Evolutionary conservation across 2,888 invertebrate species (phyloP).

Genomic region (Boloria selene): DNA sequence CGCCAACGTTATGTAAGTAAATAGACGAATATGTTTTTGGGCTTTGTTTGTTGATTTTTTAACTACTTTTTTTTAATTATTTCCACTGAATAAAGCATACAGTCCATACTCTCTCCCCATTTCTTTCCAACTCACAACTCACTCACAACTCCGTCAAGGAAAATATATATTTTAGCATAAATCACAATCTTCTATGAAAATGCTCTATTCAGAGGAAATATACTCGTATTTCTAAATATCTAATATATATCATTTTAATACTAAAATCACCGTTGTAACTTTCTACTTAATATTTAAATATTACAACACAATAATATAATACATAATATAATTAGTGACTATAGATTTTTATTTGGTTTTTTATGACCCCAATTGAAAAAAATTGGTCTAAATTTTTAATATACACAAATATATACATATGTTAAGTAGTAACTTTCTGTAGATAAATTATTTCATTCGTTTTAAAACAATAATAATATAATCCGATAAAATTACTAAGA

Average conservation of each 20-base stretch:
- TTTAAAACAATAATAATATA: background rate
- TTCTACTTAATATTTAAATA: conserved; percentile 8
- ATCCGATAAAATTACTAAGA: conserved; percentile 2
- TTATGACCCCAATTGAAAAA: conserved; percentile 36
- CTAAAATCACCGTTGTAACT: conserved; percentile 6
- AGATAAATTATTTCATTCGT: background rate
- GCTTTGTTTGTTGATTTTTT: conserved; percentile 6
- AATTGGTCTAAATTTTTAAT: background rate
- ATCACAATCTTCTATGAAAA: conserved; percentile 26
- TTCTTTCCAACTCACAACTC: background rate
- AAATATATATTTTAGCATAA: conserved; percentile 11
- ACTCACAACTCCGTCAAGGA: background rate
- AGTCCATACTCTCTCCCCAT: conserved; percentile 35
- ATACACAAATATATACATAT: background rate
- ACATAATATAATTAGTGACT: background rate
- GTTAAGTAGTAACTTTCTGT: too few relatives aligned
- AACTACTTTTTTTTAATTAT: conserved; percentile 16
- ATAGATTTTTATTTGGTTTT: background rate
- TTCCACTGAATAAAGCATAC: conserved; percentile 32
- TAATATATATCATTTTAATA: conserved; percentile 4
- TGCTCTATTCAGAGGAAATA: conserved; percentile 33
- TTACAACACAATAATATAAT: background rate
- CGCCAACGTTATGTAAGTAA: conserved; percentile 20
- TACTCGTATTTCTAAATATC: conserved; percentile 4
- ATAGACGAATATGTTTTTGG: conserved; percentile 26